Evolutionary conservation across 2,113 vertebrate genomes (phyloP).

Genomic region (Zootoca vivipara): DNA sequence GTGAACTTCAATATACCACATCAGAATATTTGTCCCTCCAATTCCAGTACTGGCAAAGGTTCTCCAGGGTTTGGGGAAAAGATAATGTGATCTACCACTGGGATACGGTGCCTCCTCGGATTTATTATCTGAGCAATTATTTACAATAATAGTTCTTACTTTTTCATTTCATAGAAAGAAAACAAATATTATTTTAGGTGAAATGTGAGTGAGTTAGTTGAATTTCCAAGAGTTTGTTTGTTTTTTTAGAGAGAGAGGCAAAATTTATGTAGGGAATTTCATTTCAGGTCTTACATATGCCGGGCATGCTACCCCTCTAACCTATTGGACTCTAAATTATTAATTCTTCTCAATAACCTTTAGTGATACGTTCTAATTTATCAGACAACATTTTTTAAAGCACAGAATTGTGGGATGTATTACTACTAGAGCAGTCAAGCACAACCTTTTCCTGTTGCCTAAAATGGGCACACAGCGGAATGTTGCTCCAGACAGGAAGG

Average conservation of each 20-base stretch:
- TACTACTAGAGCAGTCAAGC: too few species aligned
- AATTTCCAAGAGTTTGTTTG: too few species aligned
- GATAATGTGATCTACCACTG: not conserved
- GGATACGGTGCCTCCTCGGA: not conserved
- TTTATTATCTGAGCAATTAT: constrained; percentile 4
- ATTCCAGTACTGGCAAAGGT: not conserved
- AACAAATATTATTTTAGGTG: not conserved
- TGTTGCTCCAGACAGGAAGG: too few species aligned
- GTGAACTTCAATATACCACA: not conserved
- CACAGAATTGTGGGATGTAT: too few species aligned
- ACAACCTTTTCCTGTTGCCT: too few species aligned
- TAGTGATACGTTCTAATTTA: not conserved
- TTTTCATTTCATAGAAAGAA: constrained; percentile 43
- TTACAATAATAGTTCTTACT: constrained; percentile 31
- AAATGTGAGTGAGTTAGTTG: constrained; percentile 20
- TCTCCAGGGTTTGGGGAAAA: not conserved
- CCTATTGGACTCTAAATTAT: not conserved
- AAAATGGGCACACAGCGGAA: too few species aligned
- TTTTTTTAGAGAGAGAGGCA: not conserved
- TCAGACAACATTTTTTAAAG: not conserved
- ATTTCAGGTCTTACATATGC: constrained; percentile 37
- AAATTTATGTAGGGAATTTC: not conserved
- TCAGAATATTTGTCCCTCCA: not conserved
- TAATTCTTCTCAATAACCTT: not conserved
- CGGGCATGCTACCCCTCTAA: not conserved